Evolutionary conservation across 2,888 invertebrate genomes (phyloP), one percentile per base, ranked within the genome.

Genomic region (Mactromeris polynyma): DNA sequence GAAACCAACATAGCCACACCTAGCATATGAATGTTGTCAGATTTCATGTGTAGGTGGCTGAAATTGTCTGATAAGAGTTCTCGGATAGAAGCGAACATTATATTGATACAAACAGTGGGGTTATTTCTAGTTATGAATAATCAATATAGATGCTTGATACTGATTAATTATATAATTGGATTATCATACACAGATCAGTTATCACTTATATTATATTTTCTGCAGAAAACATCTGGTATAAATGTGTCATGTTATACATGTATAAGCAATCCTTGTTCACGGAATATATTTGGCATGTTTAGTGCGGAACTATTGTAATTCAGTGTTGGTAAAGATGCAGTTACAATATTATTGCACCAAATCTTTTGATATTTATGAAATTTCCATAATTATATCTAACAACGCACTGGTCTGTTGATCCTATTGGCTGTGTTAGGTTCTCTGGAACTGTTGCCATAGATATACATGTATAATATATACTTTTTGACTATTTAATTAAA

Each of bases 91-190:
- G 21, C 58, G n/a, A 26, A 26, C 26, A 54, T 6, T 19, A 51
- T 51, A 51, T 9, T 51, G 51, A 19, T n/a, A 54, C 54, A 21
- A 54, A 54, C 54, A 6, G n/a, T 54, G 19, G 6, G 6, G n/a
- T n/a, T 64, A 64, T 64, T 64, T n/a, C 26, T 64, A 26, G n/a
- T 64, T 3, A 64, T 64, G 58, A 64, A 64, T 64, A 64, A 64
- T 64, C 58, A 64, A 64, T 64, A 26, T 7, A 26, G 58, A 64
- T 64, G n/a, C 26, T 26, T 64, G 3, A 26, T n/a, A 64, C 58
- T 64, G 58, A 64, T 64, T 64, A n/a, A 64, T 64, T 21, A 26
- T 9, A 26, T 64, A 26, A 64, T 64, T 64, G 58, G 26, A 26
- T 64, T 64, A 64, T 64, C 58, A 26, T 26, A 21, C n/a, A 64